phyloP scores from a whole-genome alignment of 1,140 invertebrate species.

The Drepana arcuata region DNA sequence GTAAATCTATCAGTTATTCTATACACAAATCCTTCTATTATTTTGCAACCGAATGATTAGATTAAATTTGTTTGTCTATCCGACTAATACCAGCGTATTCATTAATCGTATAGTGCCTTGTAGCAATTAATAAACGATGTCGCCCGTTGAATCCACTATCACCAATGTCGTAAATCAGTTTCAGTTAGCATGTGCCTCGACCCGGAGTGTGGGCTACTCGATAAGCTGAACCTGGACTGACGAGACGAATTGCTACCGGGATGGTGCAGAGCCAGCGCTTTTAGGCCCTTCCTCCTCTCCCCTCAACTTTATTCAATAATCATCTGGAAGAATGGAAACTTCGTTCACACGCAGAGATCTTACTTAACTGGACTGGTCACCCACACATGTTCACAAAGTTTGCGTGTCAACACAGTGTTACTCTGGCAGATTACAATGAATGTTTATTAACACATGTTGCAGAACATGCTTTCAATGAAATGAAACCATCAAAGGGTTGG shows the following conservation, averaged over 20 bases:
- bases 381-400: too few species aligned
- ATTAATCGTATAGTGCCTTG: constrained; percentile 11
- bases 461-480: too few species aligned
- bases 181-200: constrained; percentile 41
- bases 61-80: too few species aligned
- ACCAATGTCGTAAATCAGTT: constrained; percentile 48
- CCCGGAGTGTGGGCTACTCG: constrained; percentile 34
- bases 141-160: constrained; percentile 36
- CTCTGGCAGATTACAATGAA: too few species aligned
- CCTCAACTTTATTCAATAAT: too few species aligned
- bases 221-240: constrained; percentile 41
- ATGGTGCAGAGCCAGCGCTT: constrained; percentile 15
- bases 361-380: constrained; percentile 8
- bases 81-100: too few species aligned
- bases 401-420: too few species aligned
- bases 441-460: too few species aligned
- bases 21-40: too few species aligned
- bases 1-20: too few species aligned
- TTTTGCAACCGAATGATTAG: too few species aligned
- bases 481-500: too few species aligned
- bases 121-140: constrained; percentile 23
- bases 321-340: constrained; percentile 5
- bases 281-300: constrained; percentile 23
- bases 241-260: constrained; percentile 37
- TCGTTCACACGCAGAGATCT: constrained; percentile 7